Evolutionary conservation across 2,888 invertebrate genomes (phyloP), one percentile per base, ranked within the genome.

Genomic region (Silvanus unidentatus): DNA sequence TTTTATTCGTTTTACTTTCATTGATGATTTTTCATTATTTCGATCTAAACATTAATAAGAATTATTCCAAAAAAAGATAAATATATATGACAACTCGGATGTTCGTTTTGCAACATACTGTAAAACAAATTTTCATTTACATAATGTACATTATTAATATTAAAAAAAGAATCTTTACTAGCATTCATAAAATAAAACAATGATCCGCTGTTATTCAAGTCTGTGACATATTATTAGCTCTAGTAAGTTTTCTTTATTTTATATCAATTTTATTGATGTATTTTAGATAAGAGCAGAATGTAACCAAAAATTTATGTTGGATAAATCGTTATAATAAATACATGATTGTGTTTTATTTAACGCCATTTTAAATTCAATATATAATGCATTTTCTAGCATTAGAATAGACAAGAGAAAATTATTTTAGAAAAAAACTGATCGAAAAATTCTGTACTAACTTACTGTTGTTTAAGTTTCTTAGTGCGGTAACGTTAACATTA

Each of bases 261-360:
- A 54, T 56, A 59, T 59, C 55, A 53, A 58, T 59, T 62, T 57
- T 52, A 62, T 62, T 60, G 60, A 54, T 62, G 62, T 62, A 58
- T 60, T 58, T 59, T 60, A 60, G 60, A 57, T 60, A 62, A 59
- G 60, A 52, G 55, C 59, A 59, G 58, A 60, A 58, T 62, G 60
- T 62, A 62, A 60, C 49, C 61, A 55, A 59, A n/a, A 59, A 52
- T 62, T 62, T 62, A 62, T 62, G 62, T 62, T 62, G 57, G 58
- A 62, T 62, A 60, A 60, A 62, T 57, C 60, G 62, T 62, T 62
- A 62, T 59, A 60, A 59, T 52, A 59, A 59, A 49, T 40, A 9
- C 39, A 14, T 4, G n/a, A 32, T 12, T 9, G 32, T 9, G 32
- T 22, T 22, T 22, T 8, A 22, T 22, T 22, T 22, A 22, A 22